A percentile compares a stretch with the other conserved stretches of the same genome.
phyloP scores from a whole-genome alignment of 2,113 vertebrate genomes.

The Apaloderma vittatum region DNA sequence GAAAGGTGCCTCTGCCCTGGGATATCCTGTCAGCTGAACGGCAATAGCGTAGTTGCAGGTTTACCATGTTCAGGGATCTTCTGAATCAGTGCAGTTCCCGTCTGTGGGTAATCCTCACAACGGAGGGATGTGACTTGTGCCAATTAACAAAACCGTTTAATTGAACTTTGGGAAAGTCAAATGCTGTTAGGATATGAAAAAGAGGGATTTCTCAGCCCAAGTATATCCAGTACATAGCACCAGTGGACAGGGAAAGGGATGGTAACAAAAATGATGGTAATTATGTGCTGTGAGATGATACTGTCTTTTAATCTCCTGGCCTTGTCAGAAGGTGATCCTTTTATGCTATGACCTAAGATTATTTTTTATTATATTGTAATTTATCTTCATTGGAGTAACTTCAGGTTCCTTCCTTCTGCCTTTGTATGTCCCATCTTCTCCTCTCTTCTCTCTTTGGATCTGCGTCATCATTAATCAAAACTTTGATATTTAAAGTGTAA shows the following conservation, averaged over 20 bases:
- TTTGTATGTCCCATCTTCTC: not conserved
- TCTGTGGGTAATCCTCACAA: not conserved
- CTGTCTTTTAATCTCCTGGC: not conserved
- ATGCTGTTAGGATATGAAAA: not conserved
- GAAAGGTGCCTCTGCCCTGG: not conserved
- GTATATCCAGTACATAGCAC: not conserved
- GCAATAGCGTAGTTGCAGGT: not conserved
- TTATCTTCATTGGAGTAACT: not conserved
- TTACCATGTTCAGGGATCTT: not conserved
- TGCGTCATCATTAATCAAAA: not conserved
- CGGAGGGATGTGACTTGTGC: not conserved
- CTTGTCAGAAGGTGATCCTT: not conserved
- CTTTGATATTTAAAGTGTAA: not conserved
- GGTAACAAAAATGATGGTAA: not conserved
- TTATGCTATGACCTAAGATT: not conserved
- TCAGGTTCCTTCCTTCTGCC: not conserved
- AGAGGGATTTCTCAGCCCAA: not conserved
- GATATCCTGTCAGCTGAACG: not conserved
- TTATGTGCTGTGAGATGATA: not conserved
- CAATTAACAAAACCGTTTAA: not conserved
- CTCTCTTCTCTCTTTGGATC: not conserved
- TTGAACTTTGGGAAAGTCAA: not conserved
- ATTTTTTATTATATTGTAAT: not conserved
- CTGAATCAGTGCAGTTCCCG: accelerated
- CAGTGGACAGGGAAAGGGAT: not conserved